Conservation (phyloP, 2,113 vertebrate species). For the Galemys pyrenaicus region DNA sequence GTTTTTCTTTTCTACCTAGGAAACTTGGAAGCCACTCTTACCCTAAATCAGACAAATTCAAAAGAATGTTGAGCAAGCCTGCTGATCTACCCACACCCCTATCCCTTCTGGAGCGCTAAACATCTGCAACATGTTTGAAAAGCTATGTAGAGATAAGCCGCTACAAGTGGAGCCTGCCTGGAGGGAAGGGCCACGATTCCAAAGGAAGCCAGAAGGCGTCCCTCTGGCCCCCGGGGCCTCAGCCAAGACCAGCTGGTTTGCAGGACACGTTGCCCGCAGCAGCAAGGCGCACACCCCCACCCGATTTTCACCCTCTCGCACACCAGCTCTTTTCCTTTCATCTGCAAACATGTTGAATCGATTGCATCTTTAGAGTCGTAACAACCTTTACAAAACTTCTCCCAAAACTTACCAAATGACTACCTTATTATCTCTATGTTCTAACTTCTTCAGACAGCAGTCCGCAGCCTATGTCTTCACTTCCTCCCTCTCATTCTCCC, state of each 20-base stretch:
- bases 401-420: conserved; percentile 29
- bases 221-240: too few relatives aligned
- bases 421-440: not conserved
- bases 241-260: not conserved
- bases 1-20: not conserved
- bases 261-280: accelerated
- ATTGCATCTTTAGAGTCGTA: not conserved
- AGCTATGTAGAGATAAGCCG: not conserved
- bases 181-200: not conserved
- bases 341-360: not conserved
- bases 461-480: not conserved
- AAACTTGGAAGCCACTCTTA: not conserved
- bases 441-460: not conserved
- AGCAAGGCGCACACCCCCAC: not conserved
- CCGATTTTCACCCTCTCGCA: not conserved
- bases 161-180: not conserved
- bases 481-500: not conserved
- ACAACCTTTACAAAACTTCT: not conserved
- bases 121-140: not conserved
- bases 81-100: not conserved
- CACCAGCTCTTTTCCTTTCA: too few relatives aligned
- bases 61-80: not conserved
- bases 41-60: not conserved
- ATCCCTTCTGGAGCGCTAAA: not conserved
- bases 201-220: not conserved